A percentile compares a stretch with the other conserved stretches of the same genome.
Conservation (phyloP, 2,113 vertebrate species). For the Caranx melampygus region DNA sequence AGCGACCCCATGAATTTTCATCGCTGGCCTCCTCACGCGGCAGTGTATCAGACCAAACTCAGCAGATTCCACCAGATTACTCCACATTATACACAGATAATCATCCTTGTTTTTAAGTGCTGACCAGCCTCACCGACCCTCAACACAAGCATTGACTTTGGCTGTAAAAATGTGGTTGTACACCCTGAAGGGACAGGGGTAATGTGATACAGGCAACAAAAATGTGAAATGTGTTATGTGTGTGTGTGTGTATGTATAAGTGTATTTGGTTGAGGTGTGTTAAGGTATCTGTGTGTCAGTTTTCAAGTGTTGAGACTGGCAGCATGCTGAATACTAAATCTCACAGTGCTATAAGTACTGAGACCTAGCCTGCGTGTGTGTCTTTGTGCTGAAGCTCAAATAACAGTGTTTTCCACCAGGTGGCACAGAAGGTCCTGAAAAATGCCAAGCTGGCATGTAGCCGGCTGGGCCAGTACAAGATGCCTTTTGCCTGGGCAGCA, state of each 20-base stretch:
- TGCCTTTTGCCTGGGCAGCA: conserved; percentile 99
- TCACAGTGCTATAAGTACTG: conserved; percentile 20
- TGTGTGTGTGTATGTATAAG: conserved; percentile 10
- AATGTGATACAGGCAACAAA: conserved; percentile 43
- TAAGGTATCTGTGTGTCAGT: not conserved
- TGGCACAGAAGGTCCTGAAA: conserved; percentile 97
- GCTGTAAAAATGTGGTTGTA: conserved; percentile 41
- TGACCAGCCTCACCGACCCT: conserved; percentile 39
- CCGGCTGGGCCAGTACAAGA: conserved; percentile 94
- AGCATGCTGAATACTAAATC: conserved; percentile 23
- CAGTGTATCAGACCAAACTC: conserved; percentile 11
- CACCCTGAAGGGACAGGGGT: conserved; percentile 27
- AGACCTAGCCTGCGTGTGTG: conserved; percentile 2
- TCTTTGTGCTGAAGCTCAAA: conserved; percentile 6
- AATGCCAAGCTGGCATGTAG: conserved; percentile 96
- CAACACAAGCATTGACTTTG: conserved; percentile 68
- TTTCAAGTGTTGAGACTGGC: conserved; percentile 18
- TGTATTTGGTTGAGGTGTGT: not conserved
- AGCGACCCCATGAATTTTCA: conserved; percentile 6
- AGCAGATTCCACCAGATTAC: conserved; percentile 58
- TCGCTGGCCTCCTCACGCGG: not conserved
- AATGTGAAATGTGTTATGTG: conserved; percentile 8
- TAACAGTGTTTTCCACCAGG: conserved; percentile 83
- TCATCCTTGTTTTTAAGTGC: conserved; percentile 44
- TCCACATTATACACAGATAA: conserved; percentile 57